Conservation (phyloP, 2,113 vertebrate genomes). For the Campylorhamphus procurvoides region DNA sequence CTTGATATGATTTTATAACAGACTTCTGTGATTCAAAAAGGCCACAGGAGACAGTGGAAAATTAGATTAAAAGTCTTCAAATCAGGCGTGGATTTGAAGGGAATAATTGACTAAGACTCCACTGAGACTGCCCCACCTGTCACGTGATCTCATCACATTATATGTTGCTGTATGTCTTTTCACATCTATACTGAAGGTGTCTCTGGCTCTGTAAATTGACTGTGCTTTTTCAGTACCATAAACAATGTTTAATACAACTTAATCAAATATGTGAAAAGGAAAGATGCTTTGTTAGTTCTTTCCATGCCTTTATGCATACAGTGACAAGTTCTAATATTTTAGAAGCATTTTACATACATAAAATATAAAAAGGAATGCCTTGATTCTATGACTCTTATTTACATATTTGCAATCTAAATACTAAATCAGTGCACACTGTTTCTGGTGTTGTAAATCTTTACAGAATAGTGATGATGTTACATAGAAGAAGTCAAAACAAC, state of each 20-base stretch:
- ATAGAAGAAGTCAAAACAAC: not conserved
- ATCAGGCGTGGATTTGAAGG: not conserved
- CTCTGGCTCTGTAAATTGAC: not conserved
- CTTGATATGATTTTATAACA: not conserved
- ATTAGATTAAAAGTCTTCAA: not conserved
- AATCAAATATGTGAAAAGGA: not conserved
- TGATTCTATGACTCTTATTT: not conserved
- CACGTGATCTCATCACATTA: accelerated
- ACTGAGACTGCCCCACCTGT: not conserved
- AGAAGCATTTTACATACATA: not conserved
- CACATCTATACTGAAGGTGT: not conserved
- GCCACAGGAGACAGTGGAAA: not conserved
- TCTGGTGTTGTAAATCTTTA: not conserved
- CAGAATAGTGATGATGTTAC: not conserved
- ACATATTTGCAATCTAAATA: not conserved
- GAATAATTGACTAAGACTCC: not conserved
- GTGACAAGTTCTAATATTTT: not conserved
- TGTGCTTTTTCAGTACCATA: not conserved
- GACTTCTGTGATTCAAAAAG: not conserved
- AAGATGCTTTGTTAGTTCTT: not conserved
- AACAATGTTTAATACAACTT: not conserved
- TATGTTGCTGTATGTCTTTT: not conserved
- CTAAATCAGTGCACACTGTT: not conserved
- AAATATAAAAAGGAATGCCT: not conserved
- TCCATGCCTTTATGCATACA: not conserved